A percentile compares a stretch with the other conserved stretches of the same genome.
Conservation (phyloP, 2,797 vertebrate species). For the Chelon labrosus region DNA sequence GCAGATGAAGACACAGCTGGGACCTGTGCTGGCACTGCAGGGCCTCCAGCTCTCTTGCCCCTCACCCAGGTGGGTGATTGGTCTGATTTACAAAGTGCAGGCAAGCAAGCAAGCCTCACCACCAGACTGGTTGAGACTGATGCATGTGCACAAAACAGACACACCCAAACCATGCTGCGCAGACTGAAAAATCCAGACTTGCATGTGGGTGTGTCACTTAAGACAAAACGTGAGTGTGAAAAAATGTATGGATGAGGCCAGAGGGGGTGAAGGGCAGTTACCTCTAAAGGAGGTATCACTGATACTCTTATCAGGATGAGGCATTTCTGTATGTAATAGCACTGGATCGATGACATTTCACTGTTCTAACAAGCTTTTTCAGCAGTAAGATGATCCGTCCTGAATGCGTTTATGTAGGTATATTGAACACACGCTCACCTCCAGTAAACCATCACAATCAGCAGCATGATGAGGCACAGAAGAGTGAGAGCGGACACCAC, state of each 20-base stretch:
- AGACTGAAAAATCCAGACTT: constrained; percentile 40
- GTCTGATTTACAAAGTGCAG: constrained; percentile 34
- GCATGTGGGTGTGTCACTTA: not conserved
- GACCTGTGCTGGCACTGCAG: constrained; percentile 65
- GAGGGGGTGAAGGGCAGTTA: constrained; percentile 23
- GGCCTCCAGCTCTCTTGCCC: constrained; percentile 62
- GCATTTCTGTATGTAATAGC: constrained; percentile 8
- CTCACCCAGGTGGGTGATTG: constrained; percentile 58
- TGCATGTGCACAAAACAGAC: constrained; percentile 3
- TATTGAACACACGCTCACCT: constrained; percentile 86
- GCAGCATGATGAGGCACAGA: constrained; percentile 96
- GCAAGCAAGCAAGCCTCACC: constrained; percentile 9
- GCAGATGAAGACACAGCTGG: constrained; percentile 84
- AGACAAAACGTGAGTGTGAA: constrained; percentile 12
- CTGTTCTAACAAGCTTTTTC: constrained; percentile 6
- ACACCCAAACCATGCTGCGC: constrained; percentile 13
- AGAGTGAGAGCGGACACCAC: constrained; percentile 97
- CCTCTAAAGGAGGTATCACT: constrained; percentile 2
- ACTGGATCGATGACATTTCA: constrained; percentile 18
- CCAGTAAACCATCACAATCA: constrained; percentile 97
- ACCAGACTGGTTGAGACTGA: constrained; percentile 13
- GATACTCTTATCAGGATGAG: constrained; percentile 16
- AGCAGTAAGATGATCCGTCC: not conserved
- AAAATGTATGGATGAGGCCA: not conserved
- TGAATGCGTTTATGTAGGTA: not conserved